Base-by-base conservation (phyloP, 2,797 vertebrate species). In the Anas capensis region DNA sequence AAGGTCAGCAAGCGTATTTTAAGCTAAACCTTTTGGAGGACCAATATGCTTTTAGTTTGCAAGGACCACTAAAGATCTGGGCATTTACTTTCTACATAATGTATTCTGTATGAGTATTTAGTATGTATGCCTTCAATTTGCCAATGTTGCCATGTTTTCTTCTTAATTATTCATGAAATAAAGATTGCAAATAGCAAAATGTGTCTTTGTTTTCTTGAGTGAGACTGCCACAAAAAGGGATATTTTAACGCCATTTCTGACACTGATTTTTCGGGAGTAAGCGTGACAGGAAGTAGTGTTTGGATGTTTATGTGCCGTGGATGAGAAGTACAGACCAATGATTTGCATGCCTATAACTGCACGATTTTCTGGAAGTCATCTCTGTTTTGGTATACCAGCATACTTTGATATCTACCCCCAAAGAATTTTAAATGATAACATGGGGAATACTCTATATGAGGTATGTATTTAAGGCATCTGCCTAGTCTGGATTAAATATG, bases 41-140 rank as follows among this genome's bases (percentile, higher is more conserved):
- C 88, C 93, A 95, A 72, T 76, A 88, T 91, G 90, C 86, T 95
- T 96, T 95, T 92, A 95, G 93, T 94, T 96, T 95, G 94, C 92
- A 95, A 96, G 95, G 94, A 95, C 93, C 94, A 93, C 88, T 95
- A 81, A 88, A 94, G 83, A 95, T 86, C 93, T 92, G 94, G 96
- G 96, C 95, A 97, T 97, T 96, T 97, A 82, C 88, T 92, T 96
- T 96, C 88, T 96, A 90, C 95, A 89, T 95, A 33, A 89, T 94
- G 88, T 97, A 96, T 95, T 96, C 94, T 96, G 96, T 96, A 91
- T 81, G 79, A 92, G 69, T 97, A 97, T 97, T 95, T 96, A 96
- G 95, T 97, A 89, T 96, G 88, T 96, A 97, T 81, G 95, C 96
- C 95, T 97, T 96, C 94, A 44, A 91, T 96, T 91, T 96, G 93